phyloP scores from a whole-genome alignment of 2,888 invertebrate genomes.

The Leptogaster cylindrica region DNA sequence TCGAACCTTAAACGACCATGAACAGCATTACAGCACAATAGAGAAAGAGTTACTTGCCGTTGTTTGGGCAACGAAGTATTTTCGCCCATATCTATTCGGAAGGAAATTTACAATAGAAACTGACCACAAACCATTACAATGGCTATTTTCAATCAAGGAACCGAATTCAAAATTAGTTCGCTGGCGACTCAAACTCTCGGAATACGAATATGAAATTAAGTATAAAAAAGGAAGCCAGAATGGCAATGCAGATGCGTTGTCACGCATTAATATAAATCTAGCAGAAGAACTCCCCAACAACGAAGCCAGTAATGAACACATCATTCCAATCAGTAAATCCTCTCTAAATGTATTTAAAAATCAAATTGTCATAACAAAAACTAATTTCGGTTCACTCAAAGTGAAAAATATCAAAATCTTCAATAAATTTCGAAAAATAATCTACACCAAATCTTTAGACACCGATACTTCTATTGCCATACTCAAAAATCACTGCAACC shows the following conservation, averaged over 20 bases:
- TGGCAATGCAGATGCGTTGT: not conserved
- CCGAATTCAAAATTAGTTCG: not conserved
- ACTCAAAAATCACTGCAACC: too few relatives aligned
- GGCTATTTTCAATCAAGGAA: not conserved
- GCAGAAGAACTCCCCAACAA: too few relatives aligned
- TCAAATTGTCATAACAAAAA: too few relatives aligned
- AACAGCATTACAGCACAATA: not conserved
- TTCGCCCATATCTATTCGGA: not conserved
- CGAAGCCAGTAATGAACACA: too few relatives aligned
- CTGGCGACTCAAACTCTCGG: not conserved
- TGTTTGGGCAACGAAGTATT: not conserved
- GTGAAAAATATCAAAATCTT: too few relatives aligned
- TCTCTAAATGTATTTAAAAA: too few relatives aligned
- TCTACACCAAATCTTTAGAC: too few relatives aligned
- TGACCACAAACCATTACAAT: not conserved
- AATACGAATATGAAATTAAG: not conserved
- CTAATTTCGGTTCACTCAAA: too few relatives aligned
- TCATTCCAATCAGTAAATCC: too few relatives aligned
- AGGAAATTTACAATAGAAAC: not conserved
- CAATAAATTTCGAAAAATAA: too few relatives aligned
- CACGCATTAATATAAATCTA: not conserved
- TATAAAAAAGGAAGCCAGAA: not conserved
- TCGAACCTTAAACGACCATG: slow-evolving; percentile 7
- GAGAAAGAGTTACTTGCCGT: not conserved
- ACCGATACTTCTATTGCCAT: too few relatives aligned